Conservation (phyloP, 1,140 invertebrate genomes). For the Nixonia krombeini region DNA sequence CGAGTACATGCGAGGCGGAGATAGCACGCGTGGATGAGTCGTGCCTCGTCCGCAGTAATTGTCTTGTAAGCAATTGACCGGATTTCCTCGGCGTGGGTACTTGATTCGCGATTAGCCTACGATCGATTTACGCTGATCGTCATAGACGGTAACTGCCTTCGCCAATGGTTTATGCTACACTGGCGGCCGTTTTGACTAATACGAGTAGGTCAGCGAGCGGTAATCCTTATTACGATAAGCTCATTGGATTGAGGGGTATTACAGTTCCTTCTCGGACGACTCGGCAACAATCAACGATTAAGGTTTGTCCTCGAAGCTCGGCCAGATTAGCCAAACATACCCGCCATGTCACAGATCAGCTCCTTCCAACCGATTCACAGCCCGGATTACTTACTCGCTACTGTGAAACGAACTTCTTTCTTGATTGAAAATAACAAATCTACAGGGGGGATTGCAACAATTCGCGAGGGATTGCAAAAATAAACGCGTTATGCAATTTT, state of each 20-base stretch:
- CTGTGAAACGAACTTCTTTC: no score
- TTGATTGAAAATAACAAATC: no score
- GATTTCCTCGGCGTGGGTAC: conserved; percentile 10
- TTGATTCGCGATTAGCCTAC: conserved; percentile 3
- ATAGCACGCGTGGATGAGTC: conserved; percentile 1
- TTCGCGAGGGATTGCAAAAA: no score
- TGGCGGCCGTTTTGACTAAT: conserved; percentile 23
- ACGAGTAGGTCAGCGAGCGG: conserved; percentile 15
- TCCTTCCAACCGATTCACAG: no score
- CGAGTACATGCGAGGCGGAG: no score
- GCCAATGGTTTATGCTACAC: conserved; percentile 18
- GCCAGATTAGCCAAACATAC: conserved; percentile 4
- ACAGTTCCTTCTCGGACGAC: conserved; percentile 18
- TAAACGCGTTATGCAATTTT: no score
- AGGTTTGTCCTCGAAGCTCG: conserved; percentile 8
- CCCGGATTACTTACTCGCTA: no score
- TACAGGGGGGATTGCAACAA: no score
- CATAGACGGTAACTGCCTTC: conserved; percentile 15
- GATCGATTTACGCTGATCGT: conserved; percentile 17
- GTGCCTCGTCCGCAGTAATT: conserved; percentile 14
- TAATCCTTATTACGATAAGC: conserved; percentile 44
- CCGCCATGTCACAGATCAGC: not conserved
- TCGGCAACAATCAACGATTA: conserved; percentile 10
- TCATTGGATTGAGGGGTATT: conserved; percentile 22
- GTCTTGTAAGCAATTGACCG: conserved; percentile 9